Base-by-base conservation (phyloP, 1,140 invertebrate species). In the Drosophila sp. region DNA sequence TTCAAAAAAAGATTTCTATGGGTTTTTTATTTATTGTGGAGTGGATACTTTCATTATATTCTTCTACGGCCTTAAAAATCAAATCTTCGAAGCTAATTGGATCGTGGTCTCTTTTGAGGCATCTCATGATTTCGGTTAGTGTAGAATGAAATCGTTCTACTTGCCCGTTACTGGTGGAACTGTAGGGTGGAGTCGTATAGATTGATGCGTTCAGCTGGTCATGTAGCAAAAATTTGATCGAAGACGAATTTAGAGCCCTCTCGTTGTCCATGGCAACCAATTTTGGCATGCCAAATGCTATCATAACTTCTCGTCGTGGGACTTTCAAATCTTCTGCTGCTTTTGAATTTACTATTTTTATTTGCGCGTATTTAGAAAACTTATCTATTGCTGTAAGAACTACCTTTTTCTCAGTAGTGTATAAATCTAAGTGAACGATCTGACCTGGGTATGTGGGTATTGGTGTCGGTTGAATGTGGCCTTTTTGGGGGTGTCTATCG, bases 91-190 rank as follows among this genome's bases (percentile, higher is more conserved):
- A 72, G 9, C 6, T 7, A 16, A 3, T 5, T 38, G 43, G 45
- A 14, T 29, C 32, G 5, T 66, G 27, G 8, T 65, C 63, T 25
- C 13, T 54, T 48, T 56, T 56, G 5, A 65, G 25, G 13, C 61
- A 64, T 43, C 61, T 66, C 54, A 64, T 56, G 2, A 71, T 71
- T 27, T 63, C 51, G 1, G 48, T 56, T 7, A 71, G n/a, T 29
- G 67, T 71, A 11, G 67, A 71, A 56, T 71, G 67, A 54, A 71
- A 71, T 71, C 67, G 7, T 50, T 64, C 69, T 2, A 64, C 34
- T 34, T 72, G 69, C 4, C 56, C 65, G n/a, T 58, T 67, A 11
- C 63, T 65, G 6, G 63, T 65, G 11, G 63, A 65, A 29, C 40
- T 13, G 32, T 74, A 74, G 2, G 71, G 57, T 4, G 72, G 64